Percentiles rank a stretch among this genome's conserved stretches.
phyloP scores from a whole-genome alignment of 2,113 vertebrate species.

The Chaenocephalus aceratus region DNA sequence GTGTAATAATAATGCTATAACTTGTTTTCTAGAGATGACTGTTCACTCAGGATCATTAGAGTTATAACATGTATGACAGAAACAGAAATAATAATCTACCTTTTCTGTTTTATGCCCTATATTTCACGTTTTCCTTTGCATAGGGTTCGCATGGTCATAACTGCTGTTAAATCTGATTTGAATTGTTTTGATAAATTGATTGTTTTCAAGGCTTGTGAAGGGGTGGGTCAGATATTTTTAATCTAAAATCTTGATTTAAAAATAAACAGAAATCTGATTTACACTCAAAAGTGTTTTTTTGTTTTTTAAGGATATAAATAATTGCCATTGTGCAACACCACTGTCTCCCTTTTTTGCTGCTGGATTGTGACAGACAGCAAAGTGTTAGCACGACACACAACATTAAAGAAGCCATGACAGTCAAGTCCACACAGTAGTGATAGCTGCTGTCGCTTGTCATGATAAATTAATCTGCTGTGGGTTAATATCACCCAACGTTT shows the following conservation, averaged over 20 bases:
- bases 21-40: conserved; percentile 36
- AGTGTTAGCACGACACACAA: conserved; percentile 24
- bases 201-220: conserved; percentile 57
- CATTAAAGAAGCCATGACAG: conserved; percentile 28
- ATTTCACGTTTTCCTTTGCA: conserved; percentile 59
- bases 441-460: conserved; percentile 39
- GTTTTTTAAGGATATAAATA: background rate
- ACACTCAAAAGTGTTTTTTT: conserved; percentile 7
- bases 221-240: conserved; percentile 53
- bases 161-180: conserved; percentile 74
- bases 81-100: conserved; percentile 55
- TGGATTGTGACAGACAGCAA: no score
- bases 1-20: conserved; percentile 33
- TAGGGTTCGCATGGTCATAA: conserved; percentile 72
- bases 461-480: conserved; percentile 56
- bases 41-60: conserved; percentile 44
- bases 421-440: conserved; percentile 38
- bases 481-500: conserved; percentile 62
- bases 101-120: conserved; percentile 49
- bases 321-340: background rate
- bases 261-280: conserved; percentile 76
- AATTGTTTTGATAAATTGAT: conserved; percentile 62
- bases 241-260: conserved; percentile 65
- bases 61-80: conserved; percentile 52
- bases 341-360: no score